Evolutionary conservation across 2,888 invertebrate species (phyloP), one percentile per base, ranked within the genome.

Genomic region (Trachelus troglodyta): DNA sequence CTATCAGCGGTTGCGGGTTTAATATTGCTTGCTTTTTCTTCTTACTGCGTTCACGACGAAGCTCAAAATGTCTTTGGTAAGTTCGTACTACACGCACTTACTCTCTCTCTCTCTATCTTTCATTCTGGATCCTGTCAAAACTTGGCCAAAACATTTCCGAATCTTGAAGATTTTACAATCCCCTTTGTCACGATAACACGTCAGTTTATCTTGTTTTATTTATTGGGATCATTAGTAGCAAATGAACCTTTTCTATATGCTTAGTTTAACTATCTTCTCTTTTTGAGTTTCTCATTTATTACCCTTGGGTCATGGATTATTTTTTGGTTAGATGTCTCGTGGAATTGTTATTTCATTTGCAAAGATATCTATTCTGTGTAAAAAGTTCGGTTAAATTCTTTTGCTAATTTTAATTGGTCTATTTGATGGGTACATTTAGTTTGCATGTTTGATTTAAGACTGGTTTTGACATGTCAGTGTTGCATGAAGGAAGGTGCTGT

Each of bases 41-140:
- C 73, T 78, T 34, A 30, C 68, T 12, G 40, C 35, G 69, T 69
- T 23, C 86, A 86, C 86, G 83, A 89, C 89, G 88, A 86, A 86
- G 86, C 85, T 88, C 81, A 89, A 89, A 88, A 89, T 89, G 89
- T 86, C 88, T 85, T 79, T 89, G 87, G 89, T 89, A 79, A 89
- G 88, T 84, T 78, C 81, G 73, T 79, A 75, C 40, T 69, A 34
- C 75, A 75, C 56, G 73, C 76, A 37, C 68, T 71, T 75, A 75
- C 76, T 78, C 34, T 74, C 75, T 74, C 76, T 79, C 34, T 75
- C 75, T 71, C 77, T 80, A n/a, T 73, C 73, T 79, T 76, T 82
- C 80, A 80, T 74, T 75, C 78, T 75, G 40, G 75, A 75, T 56
- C 35, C 9, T 37, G 73, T 71, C 78, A 77, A 73, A 73, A 69